Base-by-base conservation (phyloP, 2,797 vertebrate genomes). In the Cossypha heuglini region DNA sequence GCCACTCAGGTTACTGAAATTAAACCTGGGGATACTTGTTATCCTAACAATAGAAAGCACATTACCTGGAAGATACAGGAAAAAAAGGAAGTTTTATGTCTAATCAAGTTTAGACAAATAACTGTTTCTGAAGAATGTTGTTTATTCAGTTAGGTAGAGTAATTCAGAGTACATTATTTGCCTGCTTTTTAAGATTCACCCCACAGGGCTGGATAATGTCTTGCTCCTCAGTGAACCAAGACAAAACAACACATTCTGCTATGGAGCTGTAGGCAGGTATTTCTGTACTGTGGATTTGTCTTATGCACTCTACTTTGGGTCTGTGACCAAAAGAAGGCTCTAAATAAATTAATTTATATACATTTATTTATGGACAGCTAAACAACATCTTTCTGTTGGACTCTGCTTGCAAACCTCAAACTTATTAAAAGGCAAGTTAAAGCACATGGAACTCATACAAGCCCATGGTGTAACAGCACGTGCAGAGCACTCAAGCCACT, bases 1-100 rank as follows among this genome's bases (percentile, higher is more conserved):
- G 43, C 31, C 57, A 71, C 85, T 95, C 90, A 51, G 49, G 51
- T 95, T 89, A 93, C 94, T 95, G 94, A 97, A 96, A 96, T 88
- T 54, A 92, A 89, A 93, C 43, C 78, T 77, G 64, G 45, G 81
- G 67, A 68, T 86, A 74, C 61, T 92, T 46, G 64, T 82, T 88
- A 83, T 86, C 58, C 72, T 62, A 77, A 92, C 49, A 91, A 96
- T 69, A 82, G 62, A 54, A 92, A 77, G 54, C 69, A 64, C 49
- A 48, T 68, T 78, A 92, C 35, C 64, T 66, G 49, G 29, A 64
- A 82, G 81, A 85, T 13, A 92, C 9, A 43, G 43, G 42, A 49
- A 86, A 82, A 89, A 72, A 6, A 49, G 67, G 19, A 46, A 77
- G 9, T 19, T 69, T 43, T 64, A 69, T 1, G 2, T 55, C 61